Evolutionary conservation across 92 coral and sea anemone genomes (phyloP).

Genomic region (Parazoanthus atlanticus): DNA sequence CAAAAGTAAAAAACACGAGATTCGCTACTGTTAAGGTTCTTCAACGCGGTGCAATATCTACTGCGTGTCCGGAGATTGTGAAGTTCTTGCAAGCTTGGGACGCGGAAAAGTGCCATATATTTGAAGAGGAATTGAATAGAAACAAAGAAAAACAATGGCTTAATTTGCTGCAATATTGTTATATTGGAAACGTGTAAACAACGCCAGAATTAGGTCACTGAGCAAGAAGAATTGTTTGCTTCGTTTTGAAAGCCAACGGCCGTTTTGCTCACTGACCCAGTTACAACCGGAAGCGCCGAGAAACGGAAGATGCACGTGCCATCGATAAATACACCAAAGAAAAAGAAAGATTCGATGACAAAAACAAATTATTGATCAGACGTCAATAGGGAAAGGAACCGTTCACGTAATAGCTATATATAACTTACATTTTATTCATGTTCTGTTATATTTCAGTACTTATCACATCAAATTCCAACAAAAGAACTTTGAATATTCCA

Average conservation of each 20-base stretch:
- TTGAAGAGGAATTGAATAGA: slow-evolving; percentile 18
- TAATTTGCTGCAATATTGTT: slow-evolving; percentile 22
- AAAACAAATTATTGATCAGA: too few relatives aligned
- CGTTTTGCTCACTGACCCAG: slow-evolving; percentile 12
- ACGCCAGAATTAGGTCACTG: slow-evolving; percentile 11
- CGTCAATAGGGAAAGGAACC: background rate
- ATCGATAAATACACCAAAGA: background rate
- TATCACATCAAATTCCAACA: background rate
- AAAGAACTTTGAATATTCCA: background rate
- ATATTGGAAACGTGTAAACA: slow-evolving; percentile 18
- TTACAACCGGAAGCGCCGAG: background rate
- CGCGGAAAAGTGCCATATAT: slow-evolving; percentile 20
- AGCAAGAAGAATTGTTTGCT: slow-evolving; percentile 10
- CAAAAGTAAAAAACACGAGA: background rate
- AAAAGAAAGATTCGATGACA: too few relatives aligned
- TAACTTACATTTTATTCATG: background rate
- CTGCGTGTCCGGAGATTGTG: background rate
- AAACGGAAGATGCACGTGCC: background rate
- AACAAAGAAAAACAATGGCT: slow-evolving; percentile 23
- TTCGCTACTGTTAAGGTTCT: background rate
- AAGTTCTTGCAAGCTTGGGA: background rate
- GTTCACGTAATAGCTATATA: background rate
- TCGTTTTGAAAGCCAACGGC: slow-evolving; percentile 25
- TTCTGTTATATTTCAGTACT: background rate
- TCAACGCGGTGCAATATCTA: too few relatives aligned